Conservation (phyloP, 2,888 invertebrate genomes). For the Lucinisca nassula region DNA sequence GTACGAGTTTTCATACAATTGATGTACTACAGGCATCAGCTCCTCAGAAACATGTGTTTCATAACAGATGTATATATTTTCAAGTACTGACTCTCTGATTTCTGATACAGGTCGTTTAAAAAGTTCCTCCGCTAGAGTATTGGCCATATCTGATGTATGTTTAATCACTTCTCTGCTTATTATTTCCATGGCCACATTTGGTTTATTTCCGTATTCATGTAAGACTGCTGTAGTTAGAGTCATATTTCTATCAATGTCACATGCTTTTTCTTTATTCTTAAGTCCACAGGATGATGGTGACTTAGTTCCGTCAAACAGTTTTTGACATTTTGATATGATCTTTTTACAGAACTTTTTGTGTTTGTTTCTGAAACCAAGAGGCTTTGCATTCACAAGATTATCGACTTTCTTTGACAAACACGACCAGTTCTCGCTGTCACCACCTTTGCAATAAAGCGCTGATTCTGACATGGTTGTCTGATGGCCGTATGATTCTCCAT, state of each 20-base stretch:
- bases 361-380: slow-evolving; percentile 36
- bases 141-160: slow-evolving; percentile 62
- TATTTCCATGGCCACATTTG: slow-evolving; percentile 50
- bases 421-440: slow-evolving; percentile 78
- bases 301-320: slow-evolving; percentile 55
- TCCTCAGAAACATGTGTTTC: slow-evolving; percentile 78
- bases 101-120: slow-evolving; percentile 18
- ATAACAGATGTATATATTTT: slow-evolving; percentile 83
- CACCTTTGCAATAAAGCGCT: slow-evolving; percentile 55
- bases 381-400: slow-evolving; percentile 48
- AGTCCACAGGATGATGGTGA: neutral
- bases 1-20: slow-evolving; percentile 78
- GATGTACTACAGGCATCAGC: slow-evolving; percentile 72
- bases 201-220: slow-evolving; percentile 17
- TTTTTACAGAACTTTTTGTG: slow-evolving; percentile 59
- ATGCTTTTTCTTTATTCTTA: neutral
- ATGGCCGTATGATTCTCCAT: slow-evolving; percentile 64
- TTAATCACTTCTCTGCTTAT: slow-evolving; percentile 67
- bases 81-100: slow-evolving; percentile 38
- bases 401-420: slow-evolving; percentile 79
- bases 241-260: neutral
- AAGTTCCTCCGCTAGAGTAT: slow-evolving; percentile 49
- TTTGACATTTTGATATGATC: slow-evolving; percentile 54
- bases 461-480: slow-evolving; percentile 61
- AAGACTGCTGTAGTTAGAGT: neutral